Conservation (phyloP, 2,797 vertebrate genomes). For the Falco cherrug region DNA sequence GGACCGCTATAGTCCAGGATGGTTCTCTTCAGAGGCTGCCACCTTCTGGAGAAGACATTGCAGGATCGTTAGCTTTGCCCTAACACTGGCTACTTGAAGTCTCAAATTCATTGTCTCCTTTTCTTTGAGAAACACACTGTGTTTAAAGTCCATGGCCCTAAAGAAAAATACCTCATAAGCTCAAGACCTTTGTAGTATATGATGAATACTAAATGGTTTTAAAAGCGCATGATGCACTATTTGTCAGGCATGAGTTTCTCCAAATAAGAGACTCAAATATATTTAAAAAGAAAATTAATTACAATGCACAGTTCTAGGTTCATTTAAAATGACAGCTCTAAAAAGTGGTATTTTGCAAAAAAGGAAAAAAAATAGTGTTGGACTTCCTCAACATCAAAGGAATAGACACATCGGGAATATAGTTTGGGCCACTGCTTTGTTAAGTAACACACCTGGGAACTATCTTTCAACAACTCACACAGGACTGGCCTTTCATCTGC, state of each 20-base stretch:
- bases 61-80: background rate
- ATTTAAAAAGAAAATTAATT: conserved; percentile 64
- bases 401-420: background rate
- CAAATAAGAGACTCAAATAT: conserved; percentile 58
- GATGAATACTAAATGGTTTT: conserved; percentile 62
- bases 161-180: conserved; percentile 64
- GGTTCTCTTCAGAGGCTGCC: background rate
- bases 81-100: background rate
- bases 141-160: conserved; percentile 62
- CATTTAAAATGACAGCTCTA: conserved; percentile 36
- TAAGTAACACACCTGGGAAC: background rate
- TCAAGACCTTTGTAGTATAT: conserved; percentile 46
- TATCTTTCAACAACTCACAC: background rate
- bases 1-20: background rate
- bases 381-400: background rate
- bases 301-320: conserved; percentile 42
- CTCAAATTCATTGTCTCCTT: conserved; percentile 46
- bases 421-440: background rate
- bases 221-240: conserved; percentile 52
- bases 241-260: conserved; percentile 60
- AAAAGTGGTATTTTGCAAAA: conserved; percentile 12
- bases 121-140: conserved; percentile 63
- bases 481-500: background rate
- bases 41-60: background rate
- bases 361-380: background rate